Evolutionary conservation across 1,140 invertebrate species (phyloP), one percentile per base, ranked within the genome.

Genomic region (Lordiphosa collinella): DNA sequence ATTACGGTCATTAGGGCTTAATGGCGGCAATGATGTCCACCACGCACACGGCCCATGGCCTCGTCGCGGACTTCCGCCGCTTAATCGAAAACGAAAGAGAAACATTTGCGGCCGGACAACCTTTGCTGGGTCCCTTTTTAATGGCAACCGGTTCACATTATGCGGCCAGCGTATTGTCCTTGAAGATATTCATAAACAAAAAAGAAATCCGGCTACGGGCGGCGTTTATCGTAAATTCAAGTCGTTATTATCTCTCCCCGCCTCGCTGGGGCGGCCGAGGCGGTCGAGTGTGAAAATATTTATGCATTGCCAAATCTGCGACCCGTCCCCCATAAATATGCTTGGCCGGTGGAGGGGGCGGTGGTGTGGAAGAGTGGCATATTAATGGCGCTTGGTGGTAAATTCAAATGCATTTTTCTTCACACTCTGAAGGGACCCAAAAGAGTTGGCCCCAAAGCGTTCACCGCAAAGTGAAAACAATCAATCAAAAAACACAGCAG

Each of bases 1-100:
- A 82, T 82, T 84, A 84, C 78, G 78, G 78, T 82, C 78, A 82
- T 82, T 82, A 82, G 78, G 65, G 63, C 78, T 82, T 82, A 82
- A 82, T 82, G 78, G 78, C 57, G 78, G 78, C 78, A 84, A 84
- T 84, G 78, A 78, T 84, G 78, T 73, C 78, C 78, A 82, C 71
- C 78, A 72, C 78, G 63, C 68, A 72, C 41, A 51, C 43, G 61
- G 50, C 38, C 61, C 49, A 44, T 35, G 38, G 13, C 49, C 32
- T 57, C 32, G 61, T 54, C 76, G 64, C 62, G 62, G 56, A 84
- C 73, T 73, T 84, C 78, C 78, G 78, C 55, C 78, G 72, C 72
- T 84, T 84, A 84, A 84, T 84, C 78, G 78, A 78, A 84, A 63
- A 75, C 56, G 72, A 78, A 73, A 71, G 59, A 58, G 67, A 67